These are phyloP conservation scores for Bellardia bayeri DNA, from an alignment of 2,888 invertebrate species.

Conservation along the genomic window DNA sequence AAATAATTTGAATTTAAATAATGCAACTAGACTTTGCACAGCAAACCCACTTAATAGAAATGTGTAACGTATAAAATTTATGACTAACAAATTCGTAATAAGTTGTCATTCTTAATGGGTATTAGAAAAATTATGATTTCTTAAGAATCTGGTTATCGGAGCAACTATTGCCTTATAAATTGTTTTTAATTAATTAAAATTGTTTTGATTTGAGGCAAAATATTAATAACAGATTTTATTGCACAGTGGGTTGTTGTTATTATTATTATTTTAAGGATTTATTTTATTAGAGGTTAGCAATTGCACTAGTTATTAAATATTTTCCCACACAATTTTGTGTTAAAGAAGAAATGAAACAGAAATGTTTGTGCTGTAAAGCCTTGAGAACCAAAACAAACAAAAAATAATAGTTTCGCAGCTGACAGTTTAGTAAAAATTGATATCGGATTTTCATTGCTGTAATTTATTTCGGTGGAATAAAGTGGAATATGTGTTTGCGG, in stretches of 20 bases:
- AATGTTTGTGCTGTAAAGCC: no score
- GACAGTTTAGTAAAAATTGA: no score
- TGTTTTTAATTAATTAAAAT: constrained; percentile 47
- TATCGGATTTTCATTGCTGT: no score
- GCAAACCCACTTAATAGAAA: constrained; percentile 47
- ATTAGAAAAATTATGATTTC: constrained; percentile 32
- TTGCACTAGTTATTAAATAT: no score
- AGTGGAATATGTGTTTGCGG: no score
- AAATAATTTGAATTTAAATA: constrained; percentile 43
- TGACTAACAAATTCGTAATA: constrained; percentile 26
- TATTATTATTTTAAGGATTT: no score
- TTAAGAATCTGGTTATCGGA: constrained; percentile 43
- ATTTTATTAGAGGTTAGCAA: no score
- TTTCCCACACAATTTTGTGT: no score
- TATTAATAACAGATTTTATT: neutral
- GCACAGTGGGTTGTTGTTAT: neutral
- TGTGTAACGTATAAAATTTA: constrained; percentile 7
- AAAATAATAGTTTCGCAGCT: no score
- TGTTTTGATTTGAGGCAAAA: constrained; percentile 35
- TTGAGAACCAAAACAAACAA: no score
- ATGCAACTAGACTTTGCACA: constrained; percentile 33
- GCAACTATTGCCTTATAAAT: constrained; percentile 39
- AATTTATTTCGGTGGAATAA: no score
- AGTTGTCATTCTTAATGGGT: constrained; percentile 46
- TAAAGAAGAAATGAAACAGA: no score